phyloP scores from a whole-genome alignment of 53 echinoderm and acorn worm genomes.

The Henricia sp. region DNA sequence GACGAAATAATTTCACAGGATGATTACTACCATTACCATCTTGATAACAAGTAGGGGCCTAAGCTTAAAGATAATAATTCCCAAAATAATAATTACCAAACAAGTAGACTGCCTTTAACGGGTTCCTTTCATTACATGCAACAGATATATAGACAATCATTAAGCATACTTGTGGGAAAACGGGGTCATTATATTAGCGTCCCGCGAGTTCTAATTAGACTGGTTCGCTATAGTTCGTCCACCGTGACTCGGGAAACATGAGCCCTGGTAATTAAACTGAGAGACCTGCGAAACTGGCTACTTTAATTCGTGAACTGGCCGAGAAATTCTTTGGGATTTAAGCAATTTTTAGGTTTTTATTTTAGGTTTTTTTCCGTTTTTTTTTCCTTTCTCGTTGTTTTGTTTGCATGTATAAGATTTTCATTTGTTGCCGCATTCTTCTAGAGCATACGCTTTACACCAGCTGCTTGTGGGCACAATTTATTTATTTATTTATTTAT shows the following conservation, averaged over 20 bases:
- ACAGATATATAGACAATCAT: slow-evolving; percentile 1
- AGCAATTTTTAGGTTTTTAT: neutral
- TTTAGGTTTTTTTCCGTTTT: neutral
- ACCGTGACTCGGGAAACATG: neutral
- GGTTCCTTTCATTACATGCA: slow-evolving; percentile 16
- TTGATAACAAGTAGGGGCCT: too few species aligned
- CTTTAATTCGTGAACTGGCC: neutral
- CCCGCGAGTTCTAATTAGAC: slow-evolving; percentile 7
- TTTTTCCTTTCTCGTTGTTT: neutral
- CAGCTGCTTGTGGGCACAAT: neutral
- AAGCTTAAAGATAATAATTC: neutral
- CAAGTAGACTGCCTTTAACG: neutral
- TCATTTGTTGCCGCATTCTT: too few species aligned
- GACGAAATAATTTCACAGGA: neutral
- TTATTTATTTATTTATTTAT: neutral
- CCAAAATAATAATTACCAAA: neutral
- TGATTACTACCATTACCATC: too few species aligned
- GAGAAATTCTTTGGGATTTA: neutral
- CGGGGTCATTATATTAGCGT: slow-evolving; percentile 16
- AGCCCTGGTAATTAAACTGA: neutral
- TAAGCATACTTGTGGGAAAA: slow-evolving; percentile 6
- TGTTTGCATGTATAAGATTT: neutral
- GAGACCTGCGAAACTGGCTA: neutral
- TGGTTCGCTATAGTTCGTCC: slow-evolving; percentile 12
- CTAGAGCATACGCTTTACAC: too few species aligned